Evolutionary conservation across 2,113 vertebrate genomes (phyloP).

Genomic region (Atractosteus spatula): DNA sequence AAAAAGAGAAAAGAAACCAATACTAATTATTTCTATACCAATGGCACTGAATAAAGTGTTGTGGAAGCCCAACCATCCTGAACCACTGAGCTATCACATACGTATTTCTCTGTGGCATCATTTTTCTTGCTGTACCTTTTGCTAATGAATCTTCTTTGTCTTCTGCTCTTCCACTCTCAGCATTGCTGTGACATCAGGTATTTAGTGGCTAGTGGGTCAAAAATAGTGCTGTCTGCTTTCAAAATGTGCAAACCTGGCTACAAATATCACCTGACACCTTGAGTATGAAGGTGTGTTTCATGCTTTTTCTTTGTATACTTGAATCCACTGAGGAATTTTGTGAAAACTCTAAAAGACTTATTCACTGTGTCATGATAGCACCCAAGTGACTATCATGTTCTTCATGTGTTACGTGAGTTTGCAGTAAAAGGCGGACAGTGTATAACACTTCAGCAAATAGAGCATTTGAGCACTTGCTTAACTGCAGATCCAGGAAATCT

Average conservation of each 20-base stretch:
- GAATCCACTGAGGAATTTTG: neutral
- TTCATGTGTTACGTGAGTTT: neutral
- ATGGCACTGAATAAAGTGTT: too few species aligned
- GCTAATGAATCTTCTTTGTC: too few species aligned
- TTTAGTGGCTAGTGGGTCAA: too few species aligned
- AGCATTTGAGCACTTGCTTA: neutral
- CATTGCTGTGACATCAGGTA: too few species aligned
- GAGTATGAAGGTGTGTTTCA: neutral
- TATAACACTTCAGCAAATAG: neutral
- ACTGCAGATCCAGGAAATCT: neutral
- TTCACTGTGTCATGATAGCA: neutral
- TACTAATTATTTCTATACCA: too few species aligned
- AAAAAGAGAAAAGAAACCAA: too few species aligned
- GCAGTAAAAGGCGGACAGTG: neutral
- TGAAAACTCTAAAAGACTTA: neutral
- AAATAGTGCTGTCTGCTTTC: neutral
- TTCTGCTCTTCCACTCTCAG: too few species aligned
- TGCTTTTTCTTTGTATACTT: neutral
- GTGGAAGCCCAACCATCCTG: too few species aligned
- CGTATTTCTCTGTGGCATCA: too few species aligned
- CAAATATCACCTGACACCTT: neutral
- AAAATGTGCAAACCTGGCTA: neutral
- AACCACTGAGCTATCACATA: too few species aligned
- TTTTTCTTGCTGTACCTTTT: too few species aligned
- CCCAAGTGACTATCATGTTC: slow-evolving; percentile 3